Base-by-base conservation (phyloP, 2,888 invertebrate species). In the Drosophila pseudotalamancana region DNA sequence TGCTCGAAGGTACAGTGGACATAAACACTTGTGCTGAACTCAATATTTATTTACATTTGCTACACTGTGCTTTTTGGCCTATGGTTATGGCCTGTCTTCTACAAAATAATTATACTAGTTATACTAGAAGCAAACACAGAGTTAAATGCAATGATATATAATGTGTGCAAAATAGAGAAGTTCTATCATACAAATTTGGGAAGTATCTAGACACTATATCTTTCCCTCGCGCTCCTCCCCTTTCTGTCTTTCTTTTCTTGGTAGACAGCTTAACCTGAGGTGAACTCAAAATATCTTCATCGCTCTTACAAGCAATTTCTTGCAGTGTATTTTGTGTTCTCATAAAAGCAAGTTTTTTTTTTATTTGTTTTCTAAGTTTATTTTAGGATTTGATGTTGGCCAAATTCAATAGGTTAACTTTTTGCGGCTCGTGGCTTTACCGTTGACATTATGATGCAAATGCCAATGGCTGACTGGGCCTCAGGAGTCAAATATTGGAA, bases 361-460 rank as follows among this genome's bases (percentile, higher is more conserved):
- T 54, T 50, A 31, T 53, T 48, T 51, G 14, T 8, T 45, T 48
- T 32, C 11, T 23, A 27, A 51, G 45, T 42, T 45, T 4, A 27
- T 46, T 61, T 45, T 46, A 14, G 34, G 27, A 23, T 43, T 53
- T 11, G 12, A 56, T 54, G 43, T 43, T 53, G 40, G 31, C 35
- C 18, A 71, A 71, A 80, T 66, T 75, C 63, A 72, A 83, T 83
- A 68, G 80, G 67, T 60, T 40, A 78, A 78, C 76, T 80, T 78
- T 83, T 62, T 85, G 72, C 50, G 75, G 82, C 42, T 55, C 23
- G 34, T 67, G 32, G 55, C 9, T 27, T n/a, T 1, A 45, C 46
- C 54, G 45, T 64, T 64, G 69, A 49, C 78, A 71, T 68, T 64
- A 37, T 55, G 29, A 63, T 65, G 62, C 60, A 81, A 77, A 63